Evolutionary conservation across 1,140 invertebrate species (phyloP), one percentile per base, ranked within the genome.

Genomic region (Drosophila truncata): DNA sequence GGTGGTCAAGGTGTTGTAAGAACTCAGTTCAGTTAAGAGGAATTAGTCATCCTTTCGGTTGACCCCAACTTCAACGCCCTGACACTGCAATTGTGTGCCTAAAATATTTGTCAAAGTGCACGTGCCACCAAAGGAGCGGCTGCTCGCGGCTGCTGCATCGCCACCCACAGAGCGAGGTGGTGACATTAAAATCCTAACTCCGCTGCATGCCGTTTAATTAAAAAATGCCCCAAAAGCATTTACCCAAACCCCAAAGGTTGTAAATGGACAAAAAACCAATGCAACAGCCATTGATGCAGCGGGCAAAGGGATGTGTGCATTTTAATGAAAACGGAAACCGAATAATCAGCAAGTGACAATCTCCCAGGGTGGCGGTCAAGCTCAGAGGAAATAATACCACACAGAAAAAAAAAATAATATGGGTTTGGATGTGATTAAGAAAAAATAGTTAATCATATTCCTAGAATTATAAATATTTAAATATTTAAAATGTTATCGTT

Each of bases 181-280:
- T 82, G 82, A 86, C 82, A 85, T 85, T 78, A 78, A 84, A 86
- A 85, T 86, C 73, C 72, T 46, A 49, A 31, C 55, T 64, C 16
- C 31, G 81, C 54, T 81, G 82, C 82, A 84, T 75, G 85, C 73
- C 75, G 66, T 85, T 90, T 90, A 90, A 90, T 90, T 90, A 88
- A 90, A 87, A 90, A 90, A 90, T 90, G 86, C 86, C 86, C 86
- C 86, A 90, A 91, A 90, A 90, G 82, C 86, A 90, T 90, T 90
- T 90, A 90, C 85, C 44, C 82, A 66, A 66, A 74, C 71, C 71
- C 37, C 16, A 31, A 18, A 23, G 27, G 33, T 31, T 55, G 42
- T 37, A 49, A 72, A 70, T 54, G 74, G 74, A 25, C 57, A 61
- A 35, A 59, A 66, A 63, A 39, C 25, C 41, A 66, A 71, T 64